Evolutionary conservation across 2,888 invertebrate genomes (phyloP), one percentile per base, ranked within the genome.

Genomic region (Amphipoea lucens): DNA sequence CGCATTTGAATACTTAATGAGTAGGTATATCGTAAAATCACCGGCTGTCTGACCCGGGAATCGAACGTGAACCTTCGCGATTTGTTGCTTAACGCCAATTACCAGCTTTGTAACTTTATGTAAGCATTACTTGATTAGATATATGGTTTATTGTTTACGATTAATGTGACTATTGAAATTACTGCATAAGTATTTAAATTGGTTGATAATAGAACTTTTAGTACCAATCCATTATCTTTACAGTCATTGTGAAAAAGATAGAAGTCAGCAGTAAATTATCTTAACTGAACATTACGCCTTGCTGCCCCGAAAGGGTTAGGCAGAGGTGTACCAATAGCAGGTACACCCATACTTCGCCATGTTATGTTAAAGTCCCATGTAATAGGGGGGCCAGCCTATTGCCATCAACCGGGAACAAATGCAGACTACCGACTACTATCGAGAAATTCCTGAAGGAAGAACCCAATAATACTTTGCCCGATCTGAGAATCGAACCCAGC

Each of bases 61-160:
- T 90, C 90, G 89, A 91, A 91, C 85, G 79, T 79, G 80, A 87
- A 87, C 89, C 92, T 88, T 86, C 84, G 91, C 89, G 88, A 88
- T 87, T 84, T 83, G 87, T 87, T 84, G 82, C 89, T 79, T 74
- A 84, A 84, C 68, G 63, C 78, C 71, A 77, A 86, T 86, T 84
- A 88, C 73, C 36, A 76, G 81, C 77, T 82, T 79, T 86, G 84
- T 77, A 76, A 76, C 87, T 84, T 87, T 74, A 86, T 78, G 79
- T 79, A 74, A 67, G 81, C 65, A 71, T 67, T 78, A 81, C 84
- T 76, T 82, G 66, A 82, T 78, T 70, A 65, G 66, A 68, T 74
- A 57, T 36, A 71, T 48, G 4, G 23, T 79, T 71, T 74, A 83
- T 81, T 86, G 86, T 83, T 74, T 68, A 62, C 14, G 17, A 71